phyloP scores from a whole-genome alignment of 2,888 invertebrate genomes.

The Acanthococcus lagerstroemiae region DNA sequence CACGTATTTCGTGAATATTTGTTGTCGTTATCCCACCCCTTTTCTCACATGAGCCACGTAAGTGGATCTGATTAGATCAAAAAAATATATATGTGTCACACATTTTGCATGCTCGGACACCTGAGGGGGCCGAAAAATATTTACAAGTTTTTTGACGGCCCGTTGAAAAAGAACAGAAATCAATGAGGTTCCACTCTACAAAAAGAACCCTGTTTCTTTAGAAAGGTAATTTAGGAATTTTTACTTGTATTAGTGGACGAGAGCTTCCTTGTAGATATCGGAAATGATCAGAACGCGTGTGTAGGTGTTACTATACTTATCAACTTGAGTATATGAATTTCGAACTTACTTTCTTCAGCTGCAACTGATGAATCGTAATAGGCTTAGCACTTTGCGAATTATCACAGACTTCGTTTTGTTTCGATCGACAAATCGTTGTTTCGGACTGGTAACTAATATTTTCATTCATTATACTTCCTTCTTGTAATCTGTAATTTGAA shows the following conservation, averaged over 20 bases:
- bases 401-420: conserved; percentile 23
- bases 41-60: too few species aligned
- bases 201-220: background rate
- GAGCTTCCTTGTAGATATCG: background rate
- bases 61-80: too few species aligned
- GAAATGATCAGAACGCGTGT: too few species aligned
- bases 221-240: background rate
- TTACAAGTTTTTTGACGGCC: too few species aligned
- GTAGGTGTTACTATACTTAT: too few species aligned
- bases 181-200: background rate
- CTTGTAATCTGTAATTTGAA: conserved; percentile 13
- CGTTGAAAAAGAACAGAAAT: background rate
- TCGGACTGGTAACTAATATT: conserved; percentile 6
- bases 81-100: too few species aligned
- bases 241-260: background rate
- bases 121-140: too few species aligned
- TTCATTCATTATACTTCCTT: conserved; percentile 7
- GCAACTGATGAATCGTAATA: background rate
- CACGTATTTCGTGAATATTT: too few species aligned
- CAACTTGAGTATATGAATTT: too few species aligned
- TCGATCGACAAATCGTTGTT: background rate
- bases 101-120: too few species aligned
- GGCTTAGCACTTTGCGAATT: conserved; percentile 7
- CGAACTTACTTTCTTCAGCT: background rate
- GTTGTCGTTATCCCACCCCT: too few species aligned